Conservation (phyloP, 2,888 invertebrate species). For the Willowsia nigromaculata region DNA sequence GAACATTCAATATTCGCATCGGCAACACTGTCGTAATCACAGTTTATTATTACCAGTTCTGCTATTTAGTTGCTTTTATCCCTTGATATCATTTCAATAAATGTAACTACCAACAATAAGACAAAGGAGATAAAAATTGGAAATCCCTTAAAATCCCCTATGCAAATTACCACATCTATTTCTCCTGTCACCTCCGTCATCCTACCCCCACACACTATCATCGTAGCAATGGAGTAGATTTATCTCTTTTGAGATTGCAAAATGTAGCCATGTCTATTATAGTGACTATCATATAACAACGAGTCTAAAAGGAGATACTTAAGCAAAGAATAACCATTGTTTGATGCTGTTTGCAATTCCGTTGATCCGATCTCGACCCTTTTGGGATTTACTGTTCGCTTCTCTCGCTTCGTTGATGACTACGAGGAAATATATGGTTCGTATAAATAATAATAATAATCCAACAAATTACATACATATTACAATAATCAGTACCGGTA, state of each 20-base stretch:
- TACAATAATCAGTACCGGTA: not conserved
- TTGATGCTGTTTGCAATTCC: not conserved
- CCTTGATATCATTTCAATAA: not conserved
- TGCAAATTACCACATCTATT: not conserved
- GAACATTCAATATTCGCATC: no score
- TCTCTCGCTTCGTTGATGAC: not conserved
- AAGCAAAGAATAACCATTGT: not conserved
- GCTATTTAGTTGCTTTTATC: not conserved
- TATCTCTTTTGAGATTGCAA: not conserved
- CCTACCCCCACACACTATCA: not conserved
- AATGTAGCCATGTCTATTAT: not conserved
- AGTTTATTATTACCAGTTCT: no score
- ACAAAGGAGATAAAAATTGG: conserved; percentile 3
- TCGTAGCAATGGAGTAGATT: not conserved
- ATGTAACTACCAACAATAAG: not conserved
- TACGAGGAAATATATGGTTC: not conserved
- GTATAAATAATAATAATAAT: not conserved
- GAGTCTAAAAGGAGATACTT: not conserved
- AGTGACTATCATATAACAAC: not conserved
- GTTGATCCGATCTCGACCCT: not conserved
- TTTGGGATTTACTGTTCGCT: not conserved
- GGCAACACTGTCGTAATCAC: no score
- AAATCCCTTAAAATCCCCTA: not conserved
- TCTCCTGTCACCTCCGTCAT: not conserved
- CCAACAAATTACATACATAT: not conserved